phyloP scores from a whole-genome alignment of 2,113 vertebrate species.

The Regulus satrapa region DNA sequence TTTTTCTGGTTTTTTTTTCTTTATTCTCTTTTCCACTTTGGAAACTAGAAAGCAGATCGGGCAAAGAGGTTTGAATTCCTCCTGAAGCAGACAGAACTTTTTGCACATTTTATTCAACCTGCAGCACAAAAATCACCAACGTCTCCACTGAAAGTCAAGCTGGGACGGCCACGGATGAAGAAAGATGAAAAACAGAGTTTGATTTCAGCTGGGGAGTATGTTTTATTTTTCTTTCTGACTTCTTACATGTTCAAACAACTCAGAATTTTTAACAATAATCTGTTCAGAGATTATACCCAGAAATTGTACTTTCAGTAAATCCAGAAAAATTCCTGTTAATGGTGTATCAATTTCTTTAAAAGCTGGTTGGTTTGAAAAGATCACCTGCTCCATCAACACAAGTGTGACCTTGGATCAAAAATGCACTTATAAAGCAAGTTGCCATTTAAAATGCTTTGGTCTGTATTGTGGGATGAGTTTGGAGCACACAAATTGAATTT shows the following conservation, averaged over 20 bases:
- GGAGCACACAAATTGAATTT: not conserved
- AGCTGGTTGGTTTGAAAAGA: not conserved
- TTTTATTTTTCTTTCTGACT: not conserved
- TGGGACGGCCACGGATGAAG: conserved; percentile 80
- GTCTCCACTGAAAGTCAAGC: conserved; percentile 83
- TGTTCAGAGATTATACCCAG: not conserved
- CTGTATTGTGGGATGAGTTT: not conserved
- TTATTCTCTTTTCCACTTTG: not conserved
- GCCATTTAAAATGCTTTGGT: not conserved
- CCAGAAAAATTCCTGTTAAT: not conserved
- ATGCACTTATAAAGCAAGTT: not conserved
- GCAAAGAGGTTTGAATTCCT: conserved; percentile 89
- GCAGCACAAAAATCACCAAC: conserved; percentile 86
- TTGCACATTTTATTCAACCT: conserved; percentile 89
- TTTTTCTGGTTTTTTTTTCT: not conserved
- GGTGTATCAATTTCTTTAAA: not conserved
- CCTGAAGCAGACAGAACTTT: conserved; percentile 89
- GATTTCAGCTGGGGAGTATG: conserved; percentile 86
- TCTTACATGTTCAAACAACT: not conserved
- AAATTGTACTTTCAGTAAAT: not conserved
- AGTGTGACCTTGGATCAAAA: not conserved
- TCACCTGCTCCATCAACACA: accelerated
- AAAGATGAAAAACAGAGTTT: conserved; percentile 86
- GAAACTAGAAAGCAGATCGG: conserved; percentile 82
- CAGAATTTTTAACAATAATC: not conserved